These are phyloP conservation scores for Solea senegalensis DNA, from an alignment of 2,113 vertebrate genomes.

Conservation along the genomic window DNA sequence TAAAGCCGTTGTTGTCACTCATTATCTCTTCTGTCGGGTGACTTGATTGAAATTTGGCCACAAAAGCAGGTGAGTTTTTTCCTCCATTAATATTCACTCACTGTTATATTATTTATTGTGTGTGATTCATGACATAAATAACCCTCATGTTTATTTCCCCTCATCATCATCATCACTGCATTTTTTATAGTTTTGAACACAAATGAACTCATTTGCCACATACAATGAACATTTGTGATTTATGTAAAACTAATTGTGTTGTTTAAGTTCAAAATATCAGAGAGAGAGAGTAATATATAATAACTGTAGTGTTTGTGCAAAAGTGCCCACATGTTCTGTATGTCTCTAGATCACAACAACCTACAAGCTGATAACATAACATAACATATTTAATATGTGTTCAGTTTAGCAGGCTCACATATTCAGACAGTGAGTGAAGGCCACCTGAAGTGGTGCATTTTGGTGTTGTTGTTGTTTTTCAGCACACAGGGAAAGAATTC, in stretches of 20 bases:
- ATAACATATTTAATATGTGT: slow-evolving; percentile 3
- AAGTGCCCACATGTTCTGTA: not conserved
- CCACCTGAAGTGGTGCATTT: slow-evolving; percentile 45
- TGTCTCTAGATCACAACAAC: slow-evolving; percentile 22
- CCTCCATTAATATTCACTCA: no score
- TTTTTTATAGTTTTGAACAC: no score
- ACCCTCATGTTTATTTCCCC: no score
- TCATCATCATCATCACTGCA: no score
- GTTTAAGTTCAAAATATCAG: no score
- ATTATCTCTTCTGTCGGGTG: not conserved
- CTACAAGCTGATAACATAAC: not conserved
- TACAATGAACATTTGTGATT: no score
- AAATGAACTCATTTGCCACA: no score
- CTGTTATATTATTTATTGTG: no score
- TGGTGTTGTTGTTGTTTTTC: slow-evolving; percentile 28
- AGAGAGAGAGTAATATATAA: no score
- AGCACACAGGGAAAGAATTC: slow-evolving; percentile 36
- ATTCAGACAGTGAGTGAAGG: slow-evolving; percentile 1
- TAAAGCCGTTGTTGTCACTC: slow-evolving; percentile 62
- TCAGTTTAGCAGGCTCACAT: not conserved
- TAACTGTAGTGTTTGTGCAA: slow-evolving; percentile 2
- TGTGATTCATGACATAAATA: no score
- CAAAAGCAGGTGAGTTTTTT: no score
- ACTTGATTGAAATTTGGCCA: slow-evolving; percentile 20
- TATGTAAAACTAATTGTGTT: no score